Percentiles rank a stretch among this genome's conserved stretches.
phyloP scores from a whole-genome alignment of 1,140 invertebrate genomes.

The Glossosoma conforme region DNA sequence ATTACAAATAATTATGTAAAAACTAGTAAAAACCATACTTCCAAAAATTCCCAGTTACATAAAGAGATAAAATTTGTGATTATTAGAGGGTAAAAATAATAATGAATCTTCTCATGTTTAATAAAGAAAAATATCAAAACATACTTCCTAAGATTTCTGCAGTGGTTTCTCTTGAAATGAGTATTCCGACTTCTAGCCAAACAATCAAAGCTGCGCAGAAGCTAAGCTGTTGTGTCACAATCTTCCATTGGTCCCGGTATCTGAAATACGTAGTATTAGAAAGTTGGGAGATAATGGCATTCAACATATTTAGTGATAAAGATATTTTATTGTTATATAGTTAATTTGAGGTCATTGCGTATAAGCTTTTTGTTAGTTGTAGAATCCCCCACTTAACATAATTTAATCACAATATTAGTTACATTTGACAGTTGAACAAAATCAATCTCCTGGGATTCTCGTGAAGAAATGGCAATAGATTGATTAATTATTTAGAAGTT shows the following conservation, averaged over 20 bases:
- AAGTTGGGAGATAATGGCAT: background rate
- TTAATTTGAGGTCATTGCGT: background rate
- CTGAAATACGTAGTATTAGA: slow-evolving; percentile 50
- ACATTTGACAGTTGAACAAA: no score
- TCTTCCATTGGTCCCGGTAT: slow-evolving; percentile 83
- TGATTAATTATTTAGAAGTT: no score
- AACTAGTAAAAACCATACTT: no score
- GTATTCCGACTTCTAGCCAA: slow-evolving; percentile 72
- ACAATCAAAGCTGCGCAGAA: slow-evolving; percentile 72
- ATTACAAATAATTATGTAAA: no score
- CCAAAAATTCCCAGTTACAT: background rate
- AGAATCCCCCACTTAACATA: no score
- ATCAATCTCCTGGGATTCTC: no score
- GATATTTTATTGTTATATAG: background rate
- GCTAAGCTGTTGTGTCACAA: slow-evolving; percentile 72
- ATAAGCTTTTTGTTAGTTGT: background rate
- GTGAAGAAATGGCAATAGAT: no score
- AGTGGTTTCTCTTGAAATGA: slow-evolving; percentile 68
- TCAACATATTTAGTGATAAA: background rate
- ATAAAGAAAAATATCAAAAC: no score
- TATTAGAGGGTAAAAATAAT: slow-evolving; percentile 2
- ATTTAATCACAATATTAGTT: no score
- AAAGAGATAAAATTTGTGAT: slow-evolving; percentile 6
- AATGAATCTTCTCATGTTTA: no score
- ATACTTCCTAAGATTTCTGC: slow-evolving; percentile 75